These are phyloP conservation scores for Megathymus violae DNA, from an alignment of 1,140 invertebrate species.

Conservation along the genomic window DNA sequence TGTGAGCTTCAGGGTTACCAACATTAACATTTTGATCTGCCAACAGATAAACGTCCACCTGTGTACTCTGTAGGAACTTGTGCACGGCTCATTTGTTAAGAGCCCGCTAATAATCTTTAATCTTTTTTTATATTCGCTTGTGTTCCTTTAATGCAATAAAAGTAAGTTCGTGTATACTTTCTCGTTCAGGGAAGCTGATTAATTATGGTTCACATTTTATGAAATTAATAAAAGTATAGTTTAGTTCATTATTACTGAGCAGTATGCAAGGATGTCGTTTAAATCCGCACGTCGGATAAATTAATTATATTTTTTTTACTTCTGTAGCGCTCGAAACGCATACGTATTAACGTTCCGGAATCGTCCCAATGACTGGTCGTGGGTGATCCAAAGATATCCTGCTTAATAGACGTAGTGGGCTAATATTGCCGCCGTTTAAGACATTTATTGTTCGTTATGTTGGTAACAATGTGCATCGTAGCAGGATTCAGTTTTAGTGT, in stretches of 20 bases:
- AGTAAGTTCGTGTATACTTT: neutral
- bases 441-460: slow-evolving; percentile 31
- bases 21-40: slow-evolving; percentile 34
- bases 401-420: slow-evolving; percentile 28
- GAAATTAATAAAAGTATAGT: no score
- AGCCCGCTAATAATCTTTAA: slow-evolving; percentile 16
- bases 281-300: slow-evolving; percentile 40
- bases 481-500: slow-evolving; percentile 9
- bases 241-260: no score
- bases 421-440: slow-evolving; percentile 14
- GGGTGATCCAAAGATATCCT: slow-evolving; percentile 35
- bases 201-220: neutral
- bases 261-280: slow-evolving; percentile 17
- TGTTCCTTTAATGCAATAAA: neutral
- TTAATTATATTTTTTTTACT: slow-evolving; percentile 61
- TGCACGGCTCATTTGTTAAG: slow-evolving; percentile 22
- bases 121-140: slow-evolving; percentile 12
- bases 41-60: slow-evolving; percentile 24
- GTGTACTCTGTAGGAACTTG: slow-evolving; percentile 3
- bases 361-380: slow-evolving; percentile 36
- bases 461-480: slow-evolving; percentile 22
- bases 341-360: slow-evolving; percentile 28
- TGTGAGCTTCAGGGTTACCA: slow-evolving; percentile 38
- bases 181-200: neutral
- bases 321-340: slow-evolving; percentile 28